Evolutionary conservation across 2,113 vertebrate genomes (phyloP).

Genomic region (Malaclemys terrapin): DNA sequence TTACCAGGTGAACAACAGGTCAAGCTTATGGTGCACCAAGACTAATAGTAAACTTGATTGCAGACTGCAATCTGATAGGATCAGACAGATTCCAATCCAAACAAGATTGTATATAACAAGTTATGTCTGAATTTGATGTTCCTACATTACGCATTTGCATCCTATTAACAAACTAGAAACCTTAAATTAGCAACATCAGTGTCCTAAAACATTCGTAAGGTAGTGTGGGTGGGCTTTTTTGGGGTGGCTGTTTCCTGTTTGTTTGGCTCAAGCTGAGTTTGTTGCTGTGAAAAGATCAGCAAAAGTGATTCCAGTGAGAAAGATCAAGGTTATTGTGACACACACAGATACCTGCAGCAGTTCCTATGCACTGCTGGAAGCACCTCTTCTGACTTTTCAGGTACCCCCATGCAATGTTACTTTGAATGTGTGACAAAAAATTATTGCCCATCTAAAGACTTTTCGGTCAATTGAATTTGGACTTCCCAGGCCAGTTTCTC

Average conservation of each 20-base stretch:
- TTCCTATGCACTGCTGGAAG: rapidly evolving
- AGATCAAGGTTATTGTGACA: background rate
- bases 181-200: slow-evolving; percentile 44
- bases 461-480: background rate
- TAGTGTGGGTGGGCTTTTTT: background rate
- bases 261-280: background rate
- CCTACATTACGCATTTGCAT: slow-evolving; percentile 14
- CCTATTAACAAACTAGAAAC: slow-evolving; percentile 51
- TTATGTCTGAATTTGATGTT: slow-evolving; percentile 61
- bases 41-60: slow-evolving; percentile 47
- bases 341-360: background rate
- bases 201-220: slow-evolving; percentile 18
- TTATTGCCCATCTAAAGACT: background rate
- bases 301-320: background rate
- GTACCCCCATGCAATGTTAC: background rate
- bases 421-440: background rate
- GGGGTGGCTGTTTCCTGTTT: background rate
- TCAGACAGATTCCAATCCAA: slow-evolving; percentile 51
- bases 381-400: background rate
- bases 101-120: slow-evolving; percentile 21
- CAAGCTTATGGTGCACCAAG: slow-evolving; percentile 60
- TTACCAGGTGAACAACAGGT: slow-evolving; percentile 56
- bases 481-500: background rate
- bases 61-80: slow-evolving; percentile 37
- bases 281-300: background rate